phyloP scores from a whole-genome alignment of 2,797 vertebrate genomes.

The Myotis findleyi region DNA sequence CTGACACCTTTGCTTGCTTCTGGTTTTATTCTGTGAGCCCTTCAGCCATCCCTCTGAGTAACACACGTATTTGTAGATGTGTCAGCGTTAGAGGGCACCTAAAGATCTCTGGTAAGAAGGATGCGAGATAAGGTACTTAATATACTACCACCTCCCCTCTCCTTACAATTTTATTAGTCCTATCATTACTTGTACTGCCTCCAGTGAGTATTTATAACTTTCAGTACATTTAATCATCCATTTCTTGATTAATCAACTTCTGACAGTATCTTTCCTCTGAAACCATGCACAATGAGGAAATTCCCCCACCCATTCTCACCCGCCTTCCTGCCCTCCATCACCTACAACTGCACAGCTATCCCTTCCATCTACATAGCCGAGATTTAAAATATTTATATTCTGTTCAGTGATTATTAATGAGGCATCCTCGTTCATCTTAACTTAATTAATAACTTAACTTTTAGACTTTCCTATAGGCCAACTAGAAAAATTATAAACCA shows the following conservation, averaged over 20 bases:
- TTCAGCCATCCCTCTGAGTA: not conserved
- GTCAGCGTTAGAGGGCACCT: not conserved
- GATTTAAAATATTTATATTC: conserved; percentile 38
- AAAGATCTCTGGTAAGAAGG: conserved; percentile 8
- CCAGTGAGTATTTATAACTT: not conserved
- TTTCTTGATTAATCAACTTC: conserved; percentile 40
- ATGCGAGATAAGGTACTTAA: not conserved
- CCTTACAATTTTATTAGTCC: not conserved
- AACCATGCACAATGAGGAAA: not conserved
- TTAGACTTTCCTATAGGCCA: not conserved
- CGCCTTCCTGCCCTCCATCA: no score
- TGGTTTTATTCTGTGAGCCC: not conserved
- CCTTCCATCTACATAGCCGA: not conserved
- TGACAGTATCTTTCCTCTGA: not conserved
- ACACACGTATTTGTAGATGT: not conserved
- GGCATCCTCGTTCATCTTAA: conserved; percentile 19
- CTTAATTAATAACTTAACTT: conserved; percentile 52
- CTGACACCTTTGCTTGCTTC: not conserved
- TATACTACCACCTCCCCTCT: not conserved
- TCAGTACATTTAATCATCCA: conserved; percentile 25
- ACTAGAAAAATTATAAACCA: conserved; percentile 33
- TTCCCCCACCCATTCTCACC: not conserved
- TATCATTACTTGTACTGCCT: not conserved
- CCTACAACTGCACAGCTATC: not conserved
- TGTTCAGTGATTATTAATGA: conserved; percentile 22